Evolutionary conservation across 2,888 invertebrate genomes (phyloP), one percentile per base, ranked within the genome.

Genomic region (Choreutis nemorana): DNA sequence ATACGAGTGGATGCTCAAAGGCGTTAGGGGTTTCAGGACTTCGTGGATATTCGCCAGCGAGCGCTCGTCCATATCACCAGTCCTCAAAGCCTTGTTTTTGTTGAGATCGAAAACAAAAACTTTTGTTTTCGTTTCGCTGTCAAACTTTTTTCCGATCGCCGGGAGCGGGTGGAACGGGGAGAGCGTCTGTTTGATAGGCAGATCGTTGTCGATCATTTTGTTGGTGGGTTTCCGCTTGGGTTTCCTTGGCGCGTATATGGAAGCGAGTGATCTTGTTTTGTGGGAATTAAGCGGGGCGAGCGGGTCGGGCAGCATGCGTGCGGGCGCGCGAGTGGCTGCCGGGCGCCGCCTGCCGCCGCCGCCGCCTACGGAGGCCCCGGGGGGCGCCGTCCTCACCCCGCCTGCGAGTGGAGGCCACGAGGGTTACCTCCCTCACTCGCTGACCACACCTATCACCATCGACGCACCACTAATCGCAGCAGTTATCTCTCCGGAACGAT

Each of bases 131-230:
- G 59, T 44, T 25, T 53, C 53, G 18, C 61, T 27, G 2, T 46
- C 65, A 2, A 56, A 43, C 32, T 61, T 67, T 44, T 77, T 64
- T 14, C 77, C 75, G 33, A 80, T 80, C 4, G 78, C 79, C 1
- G 80, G 80, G 4, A 80, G 56, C 1, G 79, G 79, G 15, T 65
- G 67, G 50, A 80, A 80, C 0, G 78, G 78, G 0, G 79, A 71
- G 1, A 79, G 43, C 8, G 50, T 51, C 0, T 67, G 52, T 44
- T 77, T 75, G 32, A 68, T 43, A 3, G 60, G 53, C 5, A 67
- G 46, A 14, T 73, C 62, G 46, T 64, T 67, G 26, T 75, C 66
- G 24, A 79, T 50, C 80, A 80, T 79, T 33, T 68, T 73, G 33
- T n/a, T n/a, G n/a, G n/a, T n/a, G n/a, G n/a, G n/a, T n/a, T n/a